phyloP scores from a whole-genome alignment of 1,140 invertebrate genomes.

The Hesperophylax magnus region DNA sequence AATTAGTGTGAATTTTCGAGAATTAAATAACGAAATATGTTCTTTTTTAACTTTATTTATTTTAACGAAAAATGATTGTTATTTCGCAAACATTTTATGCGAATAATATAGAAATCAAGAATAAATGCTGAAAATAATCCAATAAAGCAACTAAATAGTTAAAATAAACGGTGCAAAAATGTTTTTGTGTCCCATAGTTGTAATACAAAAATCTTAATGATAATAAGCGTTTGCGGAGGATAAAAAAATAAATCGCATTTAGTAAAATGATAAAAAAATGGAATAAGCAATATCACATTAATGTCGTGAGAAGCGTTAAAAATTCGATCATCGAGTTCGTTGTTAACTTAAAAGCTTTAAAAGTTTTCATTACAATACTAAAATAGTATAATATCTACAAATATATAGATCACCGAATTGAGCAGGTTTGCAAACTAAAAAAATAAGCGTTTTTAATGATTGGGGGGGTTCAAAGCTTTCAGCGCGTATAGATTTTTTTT shows the following conservation, averaged over 20 bases:
- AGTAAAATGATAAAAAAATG: constrained; percentile 39
- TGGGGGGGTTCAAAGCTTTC: constrained; percentile 36
- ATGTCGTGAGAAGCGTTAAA: constrained; percentile 49
- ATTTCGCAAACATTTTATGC: neutral
- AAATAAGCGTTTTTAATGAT: neutral
- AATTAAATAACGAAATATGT: no score
- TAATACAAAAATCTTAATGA: constrained; percentile 42
- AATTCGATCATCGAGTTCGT: constrained; percentile 51
- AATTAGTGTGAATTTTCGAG: no score
- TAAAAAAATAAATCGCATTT: constrained; percentile 34
- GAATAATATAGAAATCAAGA: neutral
- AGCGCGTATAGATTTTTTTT: constrained; percentile 32
- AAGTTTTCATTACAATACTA: neutral
- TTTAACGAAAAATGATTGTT: no score
- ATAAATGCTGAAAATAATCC: constrained; percentile 1
- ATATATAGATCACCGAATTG: neutral
- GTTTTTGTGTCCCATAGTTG: constrained; percentile 48
- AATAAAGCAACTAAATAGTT: neutral
- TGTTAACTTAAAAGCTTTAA: constrained; percentile 40
- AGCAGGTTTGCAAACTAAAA: constrained; percentile 12
- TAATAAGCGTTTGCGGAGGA: constrained; percentile 50
- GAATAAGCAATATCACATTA: constrained; percentile 37
- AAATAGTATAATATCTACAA: neutral
- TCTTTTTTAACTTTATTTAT: no score
- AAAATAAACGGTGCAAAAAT: neutral